phyloP scores from a whole-genome alignment of 2,888 invertebrate genomes.

The Agonum fuliginosum region DNA sequence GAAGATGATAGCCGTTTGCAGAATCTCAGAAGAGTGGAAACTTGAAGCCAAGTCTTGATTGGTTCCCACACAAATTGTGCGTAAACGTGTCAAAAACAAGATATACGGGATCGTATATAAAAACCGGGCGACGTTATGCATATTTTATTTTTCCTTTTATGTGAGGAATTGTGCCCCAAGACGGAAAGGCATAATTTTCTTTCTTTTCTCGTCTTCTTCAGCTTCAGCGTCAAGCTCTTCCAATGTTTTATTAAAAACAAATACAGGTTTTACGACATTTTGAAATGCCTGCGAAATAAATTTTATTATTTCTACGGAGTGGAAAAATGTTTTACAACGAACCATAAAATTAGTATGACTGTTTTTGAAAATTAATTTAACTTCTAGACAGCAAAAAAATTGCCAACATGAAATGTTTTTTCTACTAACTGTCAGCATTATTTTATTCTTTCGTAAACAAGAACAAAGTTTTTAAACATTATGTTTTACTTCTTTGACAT shows the following conservation, averaged over 20 bases:
- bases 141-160: constrained; percentile 56
- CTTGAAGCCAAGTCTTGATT: constrained; percentile 47
- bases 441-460: not conserved
- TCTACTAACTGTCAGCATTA: not conserved
- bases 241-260: constrained; percentile 49
- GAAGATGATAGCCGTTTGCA: not conserved
- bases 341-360: constrained; percentile 20
- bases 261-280: constrained; percentile 35
- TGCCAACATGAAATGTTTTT: not conserved
- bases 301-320: constrained; percentile 8
- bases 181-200: constrained; percentile 42
- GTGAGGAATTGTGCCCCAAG: constrained; percentile 29
- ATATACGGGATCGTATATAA: constrained; percentile 55
- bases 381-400: not conserved
- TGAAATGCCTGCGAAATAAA: not conserved
- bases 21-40: constrained; percentile 20
- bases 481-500: not conserved
- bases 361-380: constrained; percentile 23
- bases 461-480: not conserved
- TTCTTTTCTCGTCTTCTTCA: constrained; percentile 11
- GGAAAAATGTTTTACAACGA: constrained; percentile 24
- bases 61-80: constrained; percentile 56
- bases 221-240: not conserved
- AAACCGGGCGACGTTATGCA: constrained; percentile 37
- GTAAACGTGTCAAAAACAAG: constrained; percentile 59